Evolutionary conservation across 2,888 invertebrate species (phyloP).

Genomic region (Lepeophtheirus nordmannii): DNA sequence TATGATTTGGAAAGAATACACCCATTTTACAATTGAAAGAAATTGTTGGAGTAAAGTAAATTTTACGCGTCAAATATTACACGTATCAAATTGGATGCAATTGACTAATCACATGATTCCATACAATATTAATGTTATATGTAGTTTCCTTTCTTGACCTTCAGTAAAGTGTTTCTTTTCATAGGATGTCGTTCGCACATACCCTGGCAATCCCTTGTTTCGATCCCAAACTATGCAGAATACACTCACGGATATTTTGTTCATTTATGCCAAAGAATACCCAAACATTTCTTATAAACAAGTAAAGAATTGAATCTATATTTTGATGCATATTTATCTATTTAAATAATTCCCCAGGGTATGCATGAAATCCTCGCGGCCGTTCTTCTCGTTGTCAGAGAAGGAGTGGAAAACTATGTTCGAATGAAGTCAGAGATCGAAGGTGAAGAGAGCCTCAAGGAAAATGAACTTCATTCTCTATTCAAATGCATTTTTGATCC

Average conservation of each 20-base stretch:
- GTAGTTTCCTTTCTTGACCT: background rate
- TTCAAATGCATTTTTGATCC: background rate
- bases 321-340: background rate
- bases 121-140: too few relatives aligned
- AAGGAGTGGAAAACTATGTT: background rate
- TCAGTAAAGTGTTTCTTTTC: background rate
- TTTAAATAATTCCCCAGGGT: conserved; percentile 2
- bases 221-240: background rate
- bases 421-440: background rate
- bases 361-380: conserved; percentile 16
- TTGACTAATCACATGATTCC: too few relatives aligned
- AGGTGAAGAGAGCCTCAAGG: background rate
- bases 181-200: conserved; percentile 9
- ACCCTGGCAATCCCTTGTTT: background rate
- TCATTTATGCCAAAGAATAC: conserved; percentile 18
- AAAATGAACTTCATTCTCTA: background rate
- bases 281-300: background rate
- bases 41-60: too few relatives aligned
- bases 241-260: conserved; percentile 11
- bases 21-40: too few relatives aligned
- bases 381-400: background rate
- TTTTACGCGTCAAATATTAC: too few relatives aligned
- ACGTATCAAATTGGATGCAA: too few relatives aligned
- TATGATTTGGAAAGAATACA: too few relatives aligned
- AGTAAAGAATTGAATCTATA: background rate